phyloP scores from a whole-genome alignment of 1,140 invertebrate genomes.

The Zaprionus davidi region DNA sequence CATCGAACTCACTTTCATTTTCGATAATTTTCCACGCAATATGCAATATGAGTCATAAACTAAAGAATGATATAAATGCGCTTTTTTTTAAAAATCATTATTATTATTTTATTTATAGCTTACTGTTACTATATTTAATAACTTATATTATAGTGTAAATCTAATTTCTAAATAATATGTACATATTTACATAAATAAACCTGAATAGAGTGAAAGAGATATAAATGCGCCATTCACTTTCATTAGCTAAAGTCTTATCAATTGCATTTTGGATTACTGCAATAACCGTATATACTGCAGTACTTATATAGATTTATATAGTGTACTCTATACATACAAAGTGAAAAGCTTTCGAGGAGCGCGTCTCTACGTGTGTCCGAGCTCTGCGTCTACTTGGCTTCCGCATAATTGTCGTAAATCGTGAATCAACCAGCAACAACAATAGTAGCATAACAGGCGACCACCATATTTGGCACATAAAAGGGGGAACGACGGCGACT shows the following conservation, averaged over 20 bases:
- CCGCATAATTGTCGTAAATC: slow-evolving; percentile 41
- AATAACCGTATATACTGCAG: slow-evolving; percentile 6
- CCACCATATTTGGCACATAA: slow-evolving; percentile 41
- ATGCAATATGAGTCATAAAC: too few relatives aligned
- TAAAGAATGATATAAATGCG: too few relatives aligned
- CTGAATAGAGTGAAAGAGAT: too few relatives aligned
- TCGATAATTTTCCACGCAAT: not conserved
- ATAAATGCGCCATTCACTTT: too few relatives aligned
- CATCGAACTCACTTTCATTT: not conserved
- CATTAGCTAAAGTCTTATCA: not conserved
- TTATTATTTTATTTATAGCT: too few relatives aligned
- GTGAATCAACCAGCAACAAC: slow-evolving; percentile 16
- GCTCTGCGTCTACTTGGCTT: slow-evolving; percentile 35
- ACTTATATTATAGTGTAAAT: too few relatives aligned
- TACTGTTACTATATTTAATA: too few relatives aligned
- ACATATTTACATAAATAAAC: too few relatives aligned
- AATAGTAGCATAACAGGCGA: not conserved
- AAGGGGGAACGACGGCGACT: not conserved
- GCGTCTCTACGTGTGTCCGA: slow-evolving; percentile 13
- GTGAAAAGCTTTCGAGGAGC: slow-evolving; percentile 20
- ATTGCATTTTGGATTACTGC: not conserved
- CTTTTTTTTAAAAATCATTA: too few relatives aligned
- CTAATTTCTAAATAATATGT: too few relatives aligned
- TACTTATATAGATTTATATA: not conserved
- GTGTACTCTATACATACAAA: not conserved